Evolutionary conservation across 2,797 vertebrate genomes (phyloP), one percentile per base, ranked within the genome.

Genomic region (Enteromius unitaeniatus): DNA sequence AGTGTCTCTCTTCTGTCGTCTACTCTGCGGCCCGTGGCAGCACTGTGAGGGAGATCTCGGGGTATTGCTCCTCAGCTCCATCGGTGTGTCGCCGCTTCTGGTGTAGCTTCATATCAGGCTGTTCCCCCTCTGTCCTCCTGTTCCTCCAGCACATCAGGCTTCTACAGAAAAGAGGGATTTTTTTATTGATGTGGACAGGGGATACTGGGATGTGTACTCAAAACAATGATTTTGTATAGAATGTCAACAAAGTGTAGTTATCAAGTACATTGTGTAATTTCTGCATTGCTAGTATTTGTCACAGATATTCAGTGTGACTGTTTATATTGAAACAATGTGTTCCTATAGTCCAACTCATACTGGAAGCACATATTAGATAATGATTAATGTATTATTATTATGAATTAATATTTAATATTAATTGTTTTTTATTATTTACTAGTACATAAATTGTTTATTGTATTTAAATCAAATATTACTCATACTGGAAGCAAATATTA

Each of bases 121-220:
- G 70, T 79, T 80, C 90, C 87, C 87, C 89, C 89, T 89, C 88
- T 88, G 84, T 83, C 73, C 88, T 88, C 86, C 87, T 87, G 69
- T 70, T 72, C 68, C 86, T 79, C 83, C 49, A 67, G 84, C 86
- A 86, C 53, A 87, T 88, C 86, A 89, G 86, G 86, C 87, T 85
- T 87, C 94, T 95, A 90, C 4, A 60, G 68, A 14, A n/a, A 88
- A 90, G 28, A 89, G 34, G 87, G 45, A 37, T n/a, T 58, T 26
- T 70, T 67, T 70, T 73, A 34, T 23, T 17, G 13, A 34, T 78
- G 28, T 23, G n/a, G 34, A 70, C 23, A 21, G 9, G n/a, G n/a
- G n/a, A 31, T 34, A n/a, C 74, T 37, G 6, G 5, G n/a, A 75
- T 37, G n/a, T 74, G 51, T 51, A 37, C 21, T 51, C 3, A 82